Conservation (phyloP, 2,113 vertebrate species). For the Pristiophorus japonicus region DNA sequence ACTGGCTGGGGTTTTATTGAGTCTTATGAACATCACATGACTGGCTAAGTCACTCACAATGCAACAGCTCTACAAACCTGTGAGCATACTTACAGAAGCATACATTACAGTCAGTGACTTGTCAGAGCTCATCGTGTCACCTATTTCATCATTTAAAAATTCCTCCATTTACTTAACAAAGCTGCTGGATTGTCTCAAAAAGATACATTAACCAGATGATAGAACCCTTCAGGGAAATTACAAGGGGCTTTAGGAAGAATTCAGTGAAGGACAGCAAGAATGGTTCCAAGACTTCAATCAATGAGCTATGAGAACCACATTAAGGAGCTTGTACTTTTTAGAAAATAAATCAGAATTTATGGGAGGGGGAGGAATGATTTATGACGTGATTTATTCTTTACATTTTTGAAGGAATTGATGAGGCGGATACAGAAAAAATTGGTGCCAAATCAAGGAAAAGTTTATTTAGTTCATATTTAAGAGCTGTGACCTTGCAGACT, state of each 20-base stretch:
- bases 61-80: too few species aligned
- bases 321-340: neutral
- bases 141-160: slow-evolving; percentile 23
- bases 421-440: neutral
- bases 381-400: neutral
- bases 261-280: neutral
- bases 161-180: slow-evolving; percentile 23
- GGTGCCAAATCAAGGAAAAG: neutral
- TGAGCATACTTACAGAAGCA: too few species aligned
- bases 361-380: neutral
- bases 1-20: too few species aligned
- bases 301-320: neutral
- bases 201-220: slow-evolving; percentile 22
- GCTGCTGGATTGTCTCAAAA: neutral
- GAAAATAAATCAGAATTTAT: neutral
- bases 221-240: neutral
- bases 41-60: too few species aligned
- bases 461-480: neutral
- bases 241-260: neutral
- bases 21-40: too few species aligned
- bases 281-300: slow-evolving; percentile 6
- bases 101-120: too few species aligned
- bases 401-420: neutral
- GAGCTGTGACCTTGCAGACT: neutral
- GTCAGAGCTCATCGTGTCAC: neutral